Conservation (phyloP, 2,113 vertebrate genomes). For the Notothenia coriiceps region DNA sequence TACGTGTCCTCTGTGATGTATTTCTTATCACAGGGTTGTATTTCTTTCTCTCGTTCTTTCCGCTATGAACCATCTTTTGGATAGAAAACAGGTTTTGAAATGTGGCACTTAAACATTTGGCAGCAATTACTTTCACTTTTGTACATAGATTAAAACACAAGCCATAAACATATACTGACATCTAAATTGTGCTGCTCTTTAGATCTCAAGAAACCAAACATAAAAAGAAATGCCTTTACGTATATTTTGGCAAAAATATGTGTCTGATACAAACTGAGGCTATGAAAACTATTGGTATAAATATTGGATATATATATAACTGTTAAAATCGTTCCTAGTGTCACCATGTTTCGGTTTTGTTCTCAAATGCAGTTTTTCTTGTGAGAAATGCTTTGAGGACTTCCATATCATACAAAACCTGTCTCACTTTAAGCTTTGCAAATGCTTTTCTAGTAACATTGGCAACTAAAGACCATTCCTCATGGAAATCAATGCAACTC, state of each 20-base stretch:
- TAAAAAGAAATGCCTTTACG: neutral
- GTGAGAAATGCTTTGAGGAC: neutral
- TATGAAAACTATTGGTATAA: no score
- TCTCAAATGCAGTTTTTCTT: no score
- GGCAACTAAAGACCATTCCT: neutral
- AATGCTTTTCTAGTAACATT: neutral
- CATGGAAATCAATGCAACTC: neutral
- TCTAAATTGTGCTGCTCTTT: neutral
- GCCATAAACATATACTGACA: neutral
- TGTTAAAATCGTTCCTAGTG: no score
- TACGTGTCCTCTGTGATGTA: neutral
- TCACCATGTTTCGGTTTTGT: no score
- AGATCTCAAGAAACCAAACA: neutral
- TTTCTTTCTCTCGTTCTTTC: neutral
- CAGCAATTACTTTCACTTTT: neutral
- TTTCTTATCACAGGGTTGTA: neutral
- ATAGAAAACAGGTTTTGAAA: neutral
- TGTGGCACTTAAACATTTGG: neutral
- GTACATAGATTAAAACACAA: neutral
- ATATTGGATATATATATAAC: no score
- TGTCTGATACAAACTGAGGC: neutral
- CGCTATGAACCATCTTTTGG: neutral
- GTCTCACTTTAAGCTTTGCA: neutral
- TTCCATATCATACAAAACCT: neutral
- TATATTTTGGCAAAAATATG: neutral